Evolutionary conservation across 1,140 invertebrate genomes (phyloP).

Genomic region (Papilio polyxenes): DNA sequence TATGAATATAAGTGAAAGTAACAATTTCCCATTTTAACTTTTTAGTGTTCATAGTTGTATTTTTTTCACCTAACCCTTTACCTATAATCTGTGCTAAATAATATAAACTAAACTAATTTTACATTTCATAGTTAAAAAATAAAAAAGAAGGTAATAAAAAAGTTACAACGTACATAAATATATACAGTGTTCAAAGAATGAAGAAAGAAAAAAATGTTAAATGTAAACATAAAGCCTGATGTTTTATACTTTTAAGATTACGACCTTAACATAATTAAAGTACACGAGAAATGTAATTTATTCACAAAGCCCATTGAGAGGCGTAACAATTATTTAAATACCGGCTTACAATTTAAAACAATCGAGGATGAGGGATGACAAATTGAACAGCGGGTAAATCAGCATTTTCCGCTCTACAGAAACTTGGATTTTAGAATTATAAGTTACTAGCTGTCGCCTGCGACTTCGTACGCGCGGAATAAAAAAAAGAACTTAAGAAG

Average conservation of each 20-base stretch:
- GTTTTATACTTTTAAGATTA: slow-evolving; percentile 9
- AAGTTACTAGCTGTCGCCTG: neutral
- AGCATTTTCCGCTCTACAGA: slow-evolving; percentile 2
- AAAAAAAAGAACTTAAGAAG: no score
- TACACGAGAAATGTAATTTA: slow-evolving; percentile 22
- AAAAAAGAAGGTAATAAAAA: no score
- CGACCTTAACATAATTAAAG: neutral
- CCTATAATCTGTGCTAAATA: no score
- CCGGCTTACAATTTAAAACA: slow-evolving; percentile 28
- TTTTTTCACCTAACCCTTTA: no score
- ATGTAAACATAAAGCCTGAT: neutral
- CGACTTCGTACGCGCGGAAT: no score
- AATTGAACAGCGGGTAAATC: slow-evolving; percentile 8
- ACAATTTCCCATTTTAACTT: no score
- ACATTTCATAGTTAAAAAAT: no score
- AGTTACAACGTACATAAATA: neutral
- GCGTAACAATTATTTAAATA: slow-evolving; percentile 26
- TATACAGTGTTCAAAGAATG: neutral
- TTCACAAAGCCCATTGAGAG: slow-evolving; percentile 19
- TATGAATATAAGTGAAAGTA: no score
- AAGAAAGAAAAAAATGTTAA: neutral
- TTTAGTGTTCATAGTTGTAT: no score
- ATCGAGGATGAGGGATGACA: slow-evolving; percentile 15
- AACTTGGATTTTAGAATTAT: neutral
- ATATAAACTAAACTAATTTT: no score